Evolutionary conservation across 1,140 invertebrate species (phyloP).

Genomic region (Dendrolimus kikuchii): DNA sequence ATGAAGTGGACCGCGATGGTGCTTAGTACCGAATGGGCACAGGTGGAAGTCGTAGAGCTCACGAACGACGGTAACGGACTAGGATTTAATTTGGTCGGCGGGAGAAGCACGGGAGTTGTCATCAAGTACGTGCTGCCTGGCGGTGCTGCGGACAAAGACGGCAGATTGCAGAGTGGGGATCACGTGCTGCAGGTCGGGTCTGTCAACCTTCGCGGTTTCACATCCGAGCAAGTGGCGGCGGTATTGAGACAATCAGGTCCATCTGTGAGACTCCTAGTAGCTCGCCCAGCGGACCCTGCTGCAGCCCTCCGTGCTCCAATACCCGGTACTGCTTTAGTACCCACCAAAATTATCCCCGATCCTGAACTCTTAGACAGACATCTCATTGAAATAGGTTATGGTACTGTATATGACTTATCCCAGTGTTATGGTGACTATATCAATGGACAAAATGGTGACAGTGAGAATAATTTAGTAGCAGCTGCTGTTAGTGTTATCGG

Average conservation of each 20-base stretch:
- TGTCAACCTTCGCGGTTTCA: conserved; percentile 92
- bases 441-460: conserved; percentile 53
- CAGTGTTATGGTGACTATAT: conserved; percentile 64
- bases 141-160: conserved; percentile 92
- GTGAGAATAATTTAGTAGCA: conserved; percentile 40
- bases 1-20: conserved; percentile 73
- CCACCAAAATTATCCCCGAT: conserved; percentile 86
- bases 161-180: conserved; percentile 90
- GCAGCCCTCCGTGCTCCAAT: conserved; percentile 77
- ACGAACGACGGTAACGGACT: conserved; percentile 87
- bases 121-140: conserved; percentile 95
- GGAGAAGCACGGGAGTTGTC: conserved; percentile 95
- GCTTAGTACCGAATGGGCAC: conserved; percentile 92
- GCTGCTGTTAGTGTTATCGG: conserved; percentile 63
- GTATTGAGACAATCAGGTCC: conserved; percentile 91
- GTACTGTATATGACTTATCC: conserved; percentile 60
- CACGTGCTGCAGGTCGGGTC: conserved; percentile 96
- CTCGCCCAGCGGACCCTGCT: conserved; percentile 85
- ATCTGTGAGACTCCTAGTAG: conserved; percentile 91
- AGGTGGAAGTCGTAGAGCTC: conserved; percentile 92
- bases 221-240: conserved; percentile 93
- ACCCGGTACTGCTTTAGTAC: conserved; percentile 79
- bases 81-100: conserved; percentile 95
- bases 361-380: conserved; percentile 87
- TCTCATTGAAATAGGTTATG: conserved; percentile 80